Evolutionary conservation across 2,888 invertebrate species (phyloP), one percentile per base, ranked within the genome.

Genomic region (Temnothorax ravouxi): DNA sequence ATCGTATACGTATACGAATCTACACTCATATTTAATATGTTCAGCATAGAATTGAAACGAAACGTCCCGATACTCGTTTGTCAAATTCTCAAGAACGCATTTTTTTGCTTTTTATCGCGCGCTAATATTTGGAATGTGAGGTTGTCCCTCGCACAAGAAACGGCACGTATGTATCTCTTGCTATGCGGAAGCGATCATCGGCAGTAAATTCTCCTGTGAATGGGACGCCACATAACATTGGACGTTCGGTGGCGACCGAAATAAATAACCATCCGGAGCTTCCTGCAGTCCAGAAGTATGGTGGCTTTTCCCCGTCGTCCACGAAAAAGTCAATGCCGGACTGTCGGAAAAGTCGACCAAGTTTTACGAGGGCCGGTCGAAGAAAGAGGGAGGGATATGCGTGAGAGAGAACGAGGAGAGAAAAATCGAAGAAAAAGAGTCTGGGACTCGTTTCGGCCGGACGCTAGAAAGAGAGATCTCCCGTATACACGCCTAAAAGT

Each of bases 221-320:
- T 88, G 74, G 79, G 41, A 71, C 75, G 44, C 71, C 9, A 67
- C 82, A 15, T 54, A 66, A 83, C 83, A 64, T 76, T 61, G 67
- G 74, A 54, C 75, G 21, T 80, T 66, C 83, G 41, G 29, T 47
- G 71, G 75, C 62, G 66, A 81, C 38, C 54, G 82, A 80, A 83
- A 88, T 88, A 88, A 88, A 88, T 88, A 88, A 86, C 86, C 52
- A 74, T 52, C 54, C 77, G 67, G 41, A n/a, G 67, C 72, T 87
- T 88, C 84, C 84, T 74, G 59, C 25, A 50, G 38, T 69, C 77
- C 67, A 50, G 62, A 44, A 59, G 79, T 41, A 29, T 44, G 79
- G 6, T 18, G 71, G 71, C 25, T 52, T 62, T 82, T 56, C 34
- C 59, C 62, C 62, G 47, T 47, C 44, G 67, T 76, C 38, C 52